Conservation (phyloP, 92 coral and sea anemone genomes). For the Pocillopora meandrina region DNA sequence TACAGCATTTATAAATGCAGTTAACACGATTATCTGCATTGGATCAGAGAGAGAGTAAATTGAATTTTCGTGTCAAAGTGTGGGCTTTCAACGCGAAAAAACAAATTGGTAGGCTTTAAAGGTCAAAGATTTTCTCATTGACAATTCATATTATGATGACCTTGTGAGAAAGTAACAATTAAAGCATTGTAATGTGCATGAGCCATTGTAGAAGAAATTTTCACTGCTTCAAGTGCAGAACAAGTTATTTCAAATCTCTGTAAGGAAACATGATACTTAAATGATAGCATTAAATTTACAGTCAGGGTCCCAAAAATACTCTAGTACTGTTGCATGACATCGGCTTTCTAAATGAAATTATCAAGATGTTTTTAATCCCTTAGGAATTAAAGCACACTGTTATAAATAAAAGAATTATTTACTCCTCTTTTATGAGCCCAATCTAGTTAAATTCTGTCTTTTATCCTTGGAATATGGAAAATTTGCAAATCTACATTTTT, state of each 20-base stretch:
- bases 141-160: neutral
- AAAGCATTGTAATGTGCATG: neutral
- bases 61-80: slow-evolving; percentile 1
- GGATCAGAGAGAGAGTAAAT: neutral
- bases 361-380: slow-evolving; percentile 3
- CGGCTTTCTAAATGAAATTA: neutral
- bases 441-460: neutral
- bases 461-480: neutral
- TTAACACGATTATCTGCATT: neutral
- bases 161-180: neutral
- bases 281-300: neutral
- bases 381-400: neutral
- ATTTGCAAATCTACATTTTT: neutral
- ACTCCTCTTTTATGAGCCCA: neutral
- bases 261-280: too few species aligned
- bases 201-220: neutral
- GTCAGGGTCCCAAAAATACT: neutral
- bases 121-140: neutral
- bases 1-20: neutral
- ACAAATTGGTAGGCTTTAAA: neutral
- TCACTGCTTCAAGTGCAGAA: too few species aligned
- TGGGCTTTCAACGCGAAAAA: neutral
- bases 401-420: neutral
- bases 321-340: neutral
- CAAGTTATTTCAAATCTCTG: too few species aligned